phyloP scores from a whole-genome alignment of 2,113 vertebrate genomes.

The Macaca fascicularis region DNA sequence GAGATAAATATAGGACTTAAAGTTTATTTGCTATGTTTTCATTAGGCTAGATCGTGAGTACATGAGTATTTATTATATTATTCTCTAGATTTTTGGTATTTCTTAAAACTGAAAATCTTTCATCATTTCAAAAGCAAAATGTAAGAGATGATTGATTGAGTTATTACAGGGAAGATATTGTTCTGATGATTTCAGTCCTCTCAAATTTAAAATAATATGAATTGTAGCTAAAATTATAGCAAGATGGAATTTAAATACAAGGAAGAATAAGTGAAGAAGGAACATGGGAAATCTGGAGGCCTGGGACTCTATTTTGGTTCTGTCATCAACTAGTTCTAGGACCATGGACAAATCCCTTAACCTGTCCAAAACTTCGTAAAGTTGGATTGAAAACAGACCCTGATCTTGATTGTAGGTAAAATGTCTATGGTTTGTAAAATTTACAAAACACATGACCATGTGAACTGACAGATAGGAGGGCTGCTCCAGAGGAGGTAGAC shows the following conservation, averaged over 20 bases:
- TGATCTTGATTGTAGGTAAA: background rate
- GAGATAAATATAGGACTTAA: background rate
- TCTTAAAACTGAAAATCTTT: conserved; percentile 17
- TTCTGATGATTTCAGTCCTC: background rate
- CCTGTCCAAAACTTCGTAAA: background rate
- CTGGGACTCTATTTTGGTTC: background rate
- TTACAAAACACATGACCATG: background rate
- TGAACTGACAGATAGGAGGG: background rate
- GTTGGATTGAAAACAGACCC: background rate
- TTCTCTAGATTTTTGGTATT: background rate
- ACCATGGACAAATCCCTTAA: background rate
- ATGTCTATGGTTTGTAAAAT: background rate
- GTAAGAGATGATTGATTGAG: background rate
- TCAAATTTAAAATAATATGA: conserved; percentile 30
- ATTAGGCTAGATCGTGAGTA: background rate
- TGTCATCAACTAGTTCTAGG: background rate
- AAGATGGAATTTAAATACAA: conserved; percentile 11
- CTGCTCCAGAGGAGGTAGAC: background rate
- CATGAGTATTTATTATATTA: conserved; percentile 4
- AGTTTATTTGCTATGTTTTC: background rate
- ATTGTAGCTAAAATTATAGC: background rate
- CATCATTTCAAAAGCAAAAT: background rate
- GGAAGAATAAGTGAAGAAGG: background rate
- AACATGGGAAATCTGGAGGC: background rate
- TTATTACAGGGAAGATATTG: background rate